These are phyloP conservation scores for Platycnemis pennipes DNA, from an alignment of 2,888 invertebrate species.

Conservation along the genomic window DNA sequence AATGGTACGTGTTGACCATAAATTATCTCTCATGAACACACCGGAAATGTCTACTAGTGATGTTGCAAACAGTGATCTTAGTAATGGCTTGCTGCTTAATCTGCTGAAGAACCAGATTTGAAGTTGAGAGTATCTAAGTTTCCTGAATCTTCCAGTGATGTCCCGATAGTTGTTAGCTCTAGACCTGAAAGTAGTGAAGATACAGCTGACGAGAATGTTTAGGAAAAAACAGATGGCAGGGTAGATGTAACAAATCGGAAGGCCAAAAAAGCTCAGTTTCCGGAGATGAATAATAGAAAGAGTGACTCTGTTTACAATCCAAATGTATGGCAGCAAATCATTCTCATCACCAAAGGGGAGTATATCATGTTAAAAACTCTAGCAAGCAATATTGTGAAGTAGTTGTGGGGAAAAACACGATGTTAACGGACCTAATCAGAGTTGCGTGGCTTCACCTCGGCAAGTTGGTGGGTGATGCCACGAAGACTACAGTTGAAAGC, in stretches of 20 bases:
- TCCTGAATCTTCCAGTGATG: background rate
- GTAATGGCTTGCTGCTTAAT: too few relatives aligned
- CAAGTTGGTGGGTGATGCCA: background rate
- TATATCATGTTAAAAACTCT: background rate
- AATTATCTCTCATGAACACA: too few relatives aligned
- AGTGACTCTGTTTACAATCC: background rate
- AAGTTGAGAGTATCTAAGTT: too few relatives aligned
- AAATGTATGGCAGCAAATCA: background rate
- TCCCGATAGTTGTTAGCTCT: background rate
- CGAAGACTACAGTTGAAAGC: too few relatives aligned
- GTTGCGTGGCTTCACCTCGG: background rate
- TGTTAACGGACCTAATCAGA: background rate
- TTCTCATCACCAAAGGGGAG: background rate
- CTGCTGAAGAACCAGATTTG: too few relatives aligned
- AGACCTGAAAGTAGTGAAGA: background rate
- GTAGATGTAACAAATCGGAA: background rate
- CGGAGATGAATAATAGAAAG: background rate
- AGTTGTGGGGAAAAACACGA: background rate
- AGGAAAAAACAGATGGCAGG: background rate
- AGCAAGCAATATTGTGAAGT: background rate
- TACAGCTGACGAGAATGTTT: background rate
- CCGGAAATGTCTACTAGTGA: too few relatives aligned
- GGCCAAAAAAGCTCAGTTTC: background rate
- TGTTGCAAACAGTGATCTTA: too few relatives aligned
- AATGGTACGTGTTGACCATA: too few relatives aligned